Evolutionary conservation across 2,888 invertebrate species (phyloP), one percentile per base, ranked within the genome.

Genomic region (Nebria salina): DNA sequence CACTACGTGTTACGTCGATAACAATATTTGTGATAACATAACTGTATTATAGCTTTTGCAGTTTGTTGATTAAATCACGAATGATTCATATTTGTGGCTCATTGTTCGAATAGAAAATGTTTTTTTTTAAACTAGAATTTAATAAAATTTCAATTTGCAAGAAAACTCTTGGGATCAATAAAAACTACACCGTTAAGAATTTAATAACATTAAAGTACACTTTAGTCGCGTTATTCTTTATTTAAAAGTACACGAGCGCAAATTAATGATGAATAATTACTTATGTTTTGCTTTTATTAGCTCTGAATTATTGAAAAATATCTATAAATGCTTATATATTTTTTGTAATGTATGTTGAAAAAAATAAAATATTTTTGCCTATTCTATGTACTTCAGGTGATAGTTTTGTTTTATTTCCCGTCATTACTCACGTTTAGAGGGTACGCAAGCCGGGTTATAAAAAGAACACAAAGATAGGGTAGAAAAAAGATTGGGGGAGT

Each of bases 1-100:
- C 70, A 11, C 26, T 70, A 70, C 70, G 70, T 70, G 70, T 34
- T 26, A 13, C 13, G 70, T 70, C 70, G 70, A 70, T 70, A 70
- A 70, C 70, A 20, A 54, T 13, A 54, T 8, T 13, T 11, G 13
- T 54, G 3, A 54, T 54, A 54, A 54, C 1, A 54, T 54, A 54
- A 11, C 54, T 54, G 1, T 54, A 54, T 8, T 13, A 54, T 54
- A 54, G 54, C 13, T 54, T 1, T 54, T 54, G 8, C 15, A 15
- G 25, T 66, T 8, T n/a, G 25, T 13, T 66, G 66, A 66, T 66
- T 8, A 66, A 66, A 20, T 66, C 66, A 66, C 66, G 15, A 25
- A 66, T 34, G 34, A 1, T 34, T 34, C 2, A 34, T 34, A 34
- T 34, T 34, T 34, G 34, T 34, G 34, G 34, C 5, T 34, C 5